Evolutionary conservation across 2,888 invertebrate genomes (phyloP), one percentile per base, ranked within the genome.

Genomic region (Lymantria dispar): DNA sequence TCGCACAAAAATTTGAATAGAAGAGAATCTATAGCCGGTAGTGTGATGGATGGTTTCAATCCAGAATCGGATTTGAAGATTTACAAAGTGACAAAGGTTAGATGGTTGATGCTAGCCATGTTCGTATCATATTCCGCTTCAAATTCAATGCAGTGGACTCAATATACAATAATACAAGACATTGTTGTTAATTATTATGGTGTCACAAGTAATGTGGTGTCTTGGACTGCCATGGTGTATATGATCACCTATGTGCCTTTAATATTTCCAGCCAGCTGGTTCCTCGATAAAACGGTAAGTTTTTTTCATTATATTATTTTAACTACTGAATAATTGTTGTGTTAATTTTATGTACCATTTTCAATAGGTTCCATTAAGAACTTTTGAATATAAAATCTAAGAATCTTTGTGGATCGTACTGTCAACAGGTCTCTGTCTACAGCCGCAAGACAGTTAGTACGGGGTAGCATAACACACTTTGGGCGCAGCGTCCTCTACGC

Each of bases 151-250:
- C 99, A 99, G 79, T 99, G 99, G 99, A 97, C 98, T 48, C 97
- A 99, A 88, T 97, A 97, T 83, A 95, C 97, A 59, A 98, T 98
- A 70, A 98, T 99, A 60, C 93, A 94, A 55, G 95, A 97, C 74
- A 93, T 97, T 48, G 93, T 98, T 56, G 90, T 85, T 68, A 92
- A 92, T 46, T 97, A 96, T 81, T 97, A 97, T 78, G 92, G 92
- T 33, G 94, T 97, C 46, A 85, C 92, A 30, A 93, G 93, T 30
- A 93, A 93, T 22, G 87, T 94, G 65, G 96, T 99, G 64, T 96
- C 99, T 76, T 98, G 98, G 98, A 97, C 99, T 1, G 98, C 98
- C 8, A 98, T 99, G 96, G 94, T 99, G 74, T 99, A 96, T 84
- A 99, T 99, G 99, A 93, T 98, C 64, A 94, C 96, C 0, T 99